Base-by-base conservation (phyloP, 2,113 vertebrate genomes). In the Clarias batrachus region DNA sequence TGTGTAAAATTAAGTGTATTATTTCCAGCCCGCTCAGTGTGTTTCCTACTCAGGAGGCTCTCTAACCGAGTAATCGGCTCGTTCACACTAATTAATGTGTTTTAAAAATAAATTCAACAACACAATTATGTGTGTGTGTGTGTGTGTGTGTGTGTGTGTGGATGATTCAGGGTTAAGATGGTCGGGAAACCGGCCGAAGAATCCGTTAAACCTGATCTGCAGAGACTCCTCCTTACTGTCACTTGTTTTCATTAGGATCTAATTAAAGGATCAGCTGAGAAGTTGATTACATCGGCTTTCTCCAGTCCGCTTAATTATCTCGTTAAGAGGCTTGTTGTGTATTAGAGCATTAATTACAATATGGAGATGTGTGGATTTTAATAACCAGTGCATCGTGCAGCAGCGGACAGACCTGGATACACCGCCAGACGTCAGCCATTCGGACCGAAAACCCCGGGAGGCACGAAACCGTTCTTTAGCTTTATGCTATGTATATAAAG, bases 181-280 rank as follows among this genome's bases (percentile, higher is more conserved):
- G 19, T 10, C 4, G 41, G 81, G 30, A 54, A 56, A 13, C 1
- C 48, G 23, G 16, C 2, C 2, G 8, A 16, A 33, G 48, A 68
- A 83, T 30, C 81, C n/a, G 48, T 68, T 68, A 83, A 56, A 83
- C 63, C n/a, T 27, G 63, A 68, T 70, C 21, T 23, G 48, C 41
- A 68, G 54, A 70, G 23, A 16, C 74, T 27, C 52, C 54, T 16
- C 21, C 37, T 82, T 54, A 13, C 63, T 54, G 81, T 56, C 87
- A 87, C 21, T 77, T 9, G 68, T 37, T 2, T 81, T 88, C 37
- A 52, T 23, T 79, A 84, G 59, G 30, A 79, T 78, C 37, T 14
- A 52, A 87, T 89, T 89, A 89, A 71, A 90, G 88, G 88, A 91
- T 25, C 37, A 27, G 25, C 68, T 79, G 78, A 79, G 89, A 90